These are phyloP conservation scores for Acromyrmex echinatior DNA, from an alignment of 1,140 invertebrate genomes.

Conservation along the genomic window DNA sequence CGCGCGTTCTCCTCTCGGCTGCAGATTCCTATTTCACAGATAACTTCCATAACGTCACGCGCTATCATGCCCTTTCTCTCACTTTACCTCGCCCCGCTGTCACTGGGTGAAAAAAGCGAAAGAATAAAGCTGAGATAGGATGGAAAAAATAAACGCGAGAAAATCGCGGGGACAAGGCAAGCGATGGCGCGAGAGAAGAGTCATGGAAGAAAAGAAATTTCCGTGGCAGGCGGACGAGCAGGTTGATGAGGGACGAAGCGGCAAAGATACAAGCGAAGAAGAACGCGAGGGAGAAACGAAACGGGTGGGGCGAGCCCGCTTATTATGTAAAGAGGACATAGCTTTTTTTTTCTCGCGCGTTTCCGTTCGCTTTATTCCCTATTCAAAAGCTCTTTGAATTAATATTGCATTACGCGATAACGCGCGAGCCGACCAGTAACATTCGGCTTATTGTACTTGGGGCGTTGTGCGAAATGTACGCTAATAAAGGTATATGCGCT, in stretches of 20 bases:
- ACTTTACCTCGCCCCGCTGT: conserved; percentile 17
- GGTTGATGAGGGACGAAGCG: conserved; percentile 47
- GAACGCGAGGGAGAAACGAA: conserved; percentile 26
- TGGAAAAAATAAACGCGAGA: conserved; percentile 40
- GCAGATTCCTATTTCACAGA: conserved; percentile 74
- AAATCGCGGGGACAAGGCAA: neutral
- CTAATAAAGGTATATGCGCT: conserved; percentile 26
- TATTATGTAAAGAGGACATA: conserved; percentile 81
- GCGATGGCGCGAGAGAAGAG: conserved; percentile 3
- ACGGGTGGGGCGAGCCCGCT: conserved; percentile 62
- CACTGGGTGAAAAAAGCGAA: conserved; percentile 21
- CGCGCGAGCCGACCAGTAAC: conserved; percentile 18
- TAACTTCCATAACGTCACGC: conserved; percentile 72
- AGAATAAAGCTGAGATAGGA: conserved; percentile 33
- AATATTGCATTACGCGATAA: conserved; percentile 79
- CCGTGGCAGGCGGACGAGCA: conserved; percentile 8
- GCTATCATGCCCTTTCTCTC: conserved; percentile 59
- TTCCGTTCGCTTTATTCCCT: conserved; percentile 74
- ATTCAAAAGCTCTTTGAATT: conserved; percentile 80
- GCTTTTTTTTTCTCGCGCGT: conserved; percentile 68
- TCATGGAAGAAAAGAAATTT: conserved; percentile 54
- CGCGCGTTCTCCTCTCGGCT: neutral
- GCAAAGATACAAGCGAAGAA: conserved; percentile 47
- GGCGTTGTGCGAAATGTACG: conserved; percentile 21
- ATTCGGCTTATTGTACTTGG: conserved; percentile 45